Evolutionary conservation across 2,113 vertebrate genomes (phyloP).

Genomic region (Colaptes auratus): DNA sequence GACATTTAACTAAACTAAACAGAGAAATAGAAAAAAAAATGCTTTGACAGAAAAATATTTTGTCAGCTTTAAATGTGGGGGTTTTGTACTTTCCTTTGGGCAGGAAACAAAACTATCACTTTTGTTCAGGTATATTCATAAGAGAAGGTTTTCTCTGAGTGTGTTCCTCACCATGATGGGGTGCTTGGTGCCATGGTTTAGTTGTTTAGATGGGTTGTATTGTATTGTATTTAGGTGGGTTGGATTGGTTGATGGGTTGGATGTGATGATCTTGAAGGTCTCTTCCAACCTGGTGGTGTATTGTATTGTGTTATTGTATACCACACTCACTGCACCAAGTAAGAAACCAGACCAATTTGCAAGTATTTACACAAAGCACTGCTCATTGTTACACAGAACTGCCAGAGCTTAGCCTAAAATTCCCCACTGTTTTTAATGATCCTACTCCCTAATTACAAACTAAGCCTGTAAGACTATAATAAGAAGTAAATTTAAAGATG

Average conservation of each 20-base stretch:
- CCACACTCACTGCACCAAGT: not conserved
- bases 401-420: not conserved
- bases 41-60: not conserved
- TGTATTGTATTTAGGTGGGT: no score
- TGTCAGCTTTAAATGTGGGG: not conserved
- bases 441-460: not conserved
- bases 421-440: not conserved
- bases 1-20: not conserved
- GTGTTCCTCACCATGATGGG: not conserved
- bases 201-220: no score
- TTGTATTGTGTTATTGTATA: no score
- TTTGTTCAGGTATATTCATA: not conserved
- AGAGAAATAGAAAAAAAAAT: slow-evolving; percentile 9
- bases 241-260: no score
- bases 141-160: not conserved
- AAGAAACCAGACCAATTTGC: not conserved
- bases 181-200: no score
- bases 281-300: no score
- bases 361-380: not conserved
- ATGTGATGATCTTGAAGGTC: no score
- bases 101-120: not conserved
- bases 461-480: not conserved
- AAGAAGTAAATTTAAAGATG: not conserved
- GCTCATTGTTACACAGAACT: not conserved
- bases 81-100: not conserved